Evolutionary conservation across 2,113 vertebrate species (phyloP).

Genomic region (Promerops cafer): DNA sequence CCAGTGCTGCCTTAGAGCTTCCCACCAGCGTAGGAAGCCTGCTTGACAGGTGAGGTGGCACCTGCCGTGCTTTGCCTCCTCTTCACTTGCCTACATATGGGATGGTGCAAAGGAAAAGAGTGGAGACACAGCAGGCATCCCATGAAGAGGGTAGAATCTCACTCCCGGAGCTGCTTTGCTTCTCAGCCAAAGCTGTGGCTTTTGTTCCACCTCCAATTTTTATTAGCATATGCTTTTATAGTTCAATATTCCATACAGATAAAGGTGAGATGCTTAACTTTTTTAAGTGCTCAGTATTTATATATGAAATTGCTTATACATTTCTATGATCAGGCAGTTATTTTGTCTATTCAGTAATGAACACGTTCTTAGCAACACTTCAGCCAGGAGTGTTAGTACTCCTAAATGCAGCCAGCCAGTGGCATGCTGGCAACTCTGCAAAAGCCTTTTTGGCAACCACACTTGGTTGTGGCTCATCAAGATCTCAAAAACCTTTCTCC

Average conservation of each 20-base stretch:
- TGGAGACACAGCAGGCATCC: background rate
- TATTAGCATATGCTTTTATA: background rate
- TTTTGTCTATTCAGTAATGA: background rate
- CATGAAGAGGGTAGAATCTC: background rate
- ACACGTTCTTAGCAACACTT: background rate
- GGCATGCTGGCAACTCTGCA: background rate
- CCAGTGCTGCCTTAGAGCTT: background rate
- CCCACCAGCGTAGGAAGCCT: background rate
- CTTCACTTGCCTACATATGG: background rate
- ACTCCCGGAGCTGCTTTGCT: background rate
- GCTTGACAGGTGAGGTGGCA: background rate
- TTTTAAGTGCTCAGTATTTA: background rate
- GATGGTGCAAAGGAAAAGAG: background rate
- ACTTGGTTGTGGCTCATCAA: background rate
- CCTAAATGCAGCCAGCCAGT: background rate
- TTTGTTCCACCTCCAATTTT: background rate
- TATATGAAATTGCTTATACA: background rate
- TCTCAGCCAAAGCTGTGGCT: background rate
- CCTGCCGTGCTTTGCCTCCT: background rate
- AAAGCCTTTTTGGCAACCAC: background rate
- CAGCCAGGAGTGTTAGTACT: background rate
- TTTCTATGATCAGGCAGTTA: background rate
- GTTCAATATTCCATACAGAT: background rate
- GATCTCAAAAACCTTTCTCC: background rate
- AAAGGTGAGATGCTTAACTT: background rate